Evolutionary conservation across 2,797 vertebrate genomes (phyloP).

Genomic region (Sebastes kiyomatsui): DNA sequence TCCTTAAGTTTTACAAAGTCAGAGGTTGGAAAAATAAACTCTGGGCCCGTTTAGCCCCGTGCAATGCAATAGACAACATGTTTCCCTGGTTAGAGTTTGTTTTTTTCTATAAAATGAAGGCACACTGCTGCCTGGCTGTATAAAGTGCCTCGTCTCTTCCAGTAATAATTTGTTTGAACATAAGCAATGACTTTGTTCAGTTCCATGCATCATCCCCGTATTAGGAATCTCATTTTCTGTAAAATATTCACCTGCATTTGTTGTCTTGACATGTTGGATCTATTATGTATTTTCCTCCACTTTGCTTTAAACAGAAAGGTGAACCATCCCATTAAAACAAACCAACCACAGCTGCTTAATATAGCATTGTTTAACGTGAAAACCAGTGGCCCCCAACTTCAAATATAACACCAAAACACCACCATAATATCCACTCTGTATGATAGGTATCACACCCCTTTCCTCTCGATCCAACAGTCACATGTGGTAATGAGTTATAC

Average conservation of each 20-base stretch:
- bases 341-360: constrained; percentile 5
- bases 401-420: neutral
- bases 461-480: neutral
- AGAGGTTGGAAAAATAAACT: constrained; percentile 42
- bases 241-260: constrained; percentile 21
- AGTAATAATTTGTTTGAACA: constrained; percentile 20
- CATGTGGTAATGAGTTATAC: neutral
- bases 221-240: constrained; percentile 7
- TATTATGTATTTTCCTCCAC: constrained; percentile 4
- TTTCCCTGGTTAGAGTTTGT: constrained; percentile 15
- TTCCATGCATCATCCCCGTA: constrained; percentile 18
- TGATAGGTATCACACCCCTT: neutral
- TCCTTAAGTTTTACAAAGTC: constrained; percentile 27
- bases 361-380: neutral
- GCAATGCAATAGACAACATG: constrained; percentile 2
- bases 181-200: constrained; percentile 4
- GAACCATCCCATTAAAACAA: constrained; percentile 7
- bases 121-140: neutral
- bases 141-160: neutral
- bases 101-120: constrained; percentile 37
- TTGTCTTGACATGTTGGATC: constrained; percentile 25
- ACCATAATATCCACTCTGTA: neutral
- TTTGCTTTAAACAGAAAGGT: constrained; percentile 1
- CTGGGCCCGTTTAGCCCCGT: neutral
- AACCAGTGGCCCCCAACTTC: neutral